Conservation (phyloP, 2,888 invertebrate genomes). For the Mactromeris polynyma region DNA sequence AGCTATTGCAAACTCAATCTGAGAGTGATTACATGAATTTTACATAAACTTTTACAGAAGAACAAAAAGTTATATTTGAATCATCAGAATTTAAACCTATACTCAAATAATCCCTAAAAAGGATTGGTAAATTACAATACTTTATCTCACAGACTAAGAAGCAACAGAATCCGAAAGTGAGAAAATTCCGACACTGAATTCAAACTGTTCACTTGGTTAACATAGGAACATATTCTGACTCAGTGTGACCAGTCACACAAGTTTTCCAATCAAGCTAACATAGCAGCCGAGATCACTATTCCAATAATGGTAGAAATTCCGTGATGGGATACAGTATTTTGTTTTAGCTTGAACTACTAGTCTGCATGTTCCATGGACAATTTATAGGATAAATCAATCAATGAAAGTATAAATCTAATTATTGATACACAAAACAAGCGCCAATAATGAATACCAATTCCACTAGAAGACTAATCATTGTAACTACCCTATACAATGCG, state of each 20-base stretch:
- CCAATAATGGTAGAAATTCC: slow-evolving; percentile 35
- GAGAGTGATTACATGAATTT: not conserved
- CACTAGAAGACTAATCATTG: not conserved
- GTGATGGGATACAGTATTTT: slow-evolving; percentile 1
- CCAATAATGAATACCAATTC: slow-evolving; percentile 13
- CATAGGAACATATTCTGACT: slow-evolving; percentile 1
- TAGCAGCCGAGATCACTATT: not conserved
- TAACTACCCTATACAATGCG: not conserved
- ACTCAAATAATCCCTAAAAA: not conserved
- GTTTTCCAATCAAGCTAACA: slow-evolving; percentile 37
- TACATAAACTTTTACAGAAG: not conserved
- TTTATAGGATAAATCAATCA: slow-evolving; percentile 37
- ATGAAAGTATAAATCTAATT: slow-evolving; percentile 39
- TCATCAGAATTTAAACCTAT: not conserved
- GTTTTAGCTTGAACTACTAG: slow-evolving; percentile 17
- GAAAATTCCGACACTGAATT: slow-evolving; percentile 3
- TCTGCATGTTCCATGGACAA: slow-evolving; percentile 24
- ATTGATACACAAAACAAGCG: slow-evolving; percentile 12
- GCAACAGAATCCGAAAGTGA: not conserved
- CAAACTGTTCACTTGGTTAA: not conserved
- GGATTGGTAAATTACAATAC: not conserved
- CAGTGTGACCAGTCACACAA: slow-evolving; percentile 17
- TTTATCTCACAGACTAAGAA: not conserved
- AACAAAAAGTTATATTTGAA: not conserved
- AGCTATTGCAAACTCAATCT: not conserved